These are phyloP conservation scores for Drosophila fulvimacula DNA, from an alignment of 2,888 invertebrate species.

Conservation along the genomic window DNA sequence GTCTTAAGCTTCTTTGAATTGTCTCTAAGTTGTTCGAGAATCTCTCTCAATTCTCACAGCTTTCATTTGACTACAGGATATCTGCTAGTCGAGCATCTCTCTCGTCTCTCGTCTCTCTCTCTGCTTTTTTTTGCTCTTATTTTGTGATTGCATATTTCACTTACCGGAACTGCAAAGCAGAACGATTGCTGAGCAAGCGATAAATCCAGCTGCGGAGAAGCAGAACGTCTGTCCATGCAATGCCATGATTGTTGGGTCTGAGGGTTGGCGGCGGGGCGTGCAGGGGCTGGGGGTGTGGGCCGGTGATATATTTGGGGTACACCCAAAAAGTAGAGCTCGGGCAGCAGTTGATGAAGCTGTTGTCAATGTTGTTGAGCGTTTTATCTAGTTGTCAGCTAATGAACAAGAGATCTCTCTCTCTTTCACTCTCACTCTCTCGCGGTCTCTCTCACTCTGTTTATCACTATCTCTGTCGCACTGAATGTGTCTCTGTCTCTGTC, in stretches of 20 bases:
- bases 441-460: not conserved
- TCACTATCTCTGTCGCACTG: not conserved
- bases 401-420: conserved; percentile 38
- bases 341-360: conserved; percentile 46
- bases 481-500: not conserved
- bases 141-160: conserved; percentile 76
- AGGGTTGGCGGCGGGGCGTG: not conserved
- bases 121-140: conserved; percentile 21
- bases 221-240: conserved; percentile 67
- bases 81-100: not conserved
- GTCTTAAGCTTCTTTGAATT: not conserved
- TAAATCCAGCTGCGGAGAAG: conserved; percentile 83
- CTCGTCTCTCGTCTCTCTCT: too few species aligned
- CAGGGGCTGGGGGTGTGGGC: not conserved
- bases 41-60: not conserved
- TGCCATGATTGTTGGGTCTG: conserved; percentile 64
- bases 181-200: conserved; percentile 85
- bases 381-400: conserved; percentile 41
- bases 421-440: not conserved
- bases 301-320: not conserved
- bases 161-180: conserved; percentile 85
- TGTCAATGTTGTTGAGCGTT: conserved; percentile 46
- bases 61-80: not conserved
- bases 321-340: conserved; percentile 13
- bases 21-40: not conserved